Percentiles rank a stretch among this genome's conserved stretches.
Conservation (phyloP, 2,113 vertebrate genomes). For the Mesembrinibis cayennensis region DNA sequence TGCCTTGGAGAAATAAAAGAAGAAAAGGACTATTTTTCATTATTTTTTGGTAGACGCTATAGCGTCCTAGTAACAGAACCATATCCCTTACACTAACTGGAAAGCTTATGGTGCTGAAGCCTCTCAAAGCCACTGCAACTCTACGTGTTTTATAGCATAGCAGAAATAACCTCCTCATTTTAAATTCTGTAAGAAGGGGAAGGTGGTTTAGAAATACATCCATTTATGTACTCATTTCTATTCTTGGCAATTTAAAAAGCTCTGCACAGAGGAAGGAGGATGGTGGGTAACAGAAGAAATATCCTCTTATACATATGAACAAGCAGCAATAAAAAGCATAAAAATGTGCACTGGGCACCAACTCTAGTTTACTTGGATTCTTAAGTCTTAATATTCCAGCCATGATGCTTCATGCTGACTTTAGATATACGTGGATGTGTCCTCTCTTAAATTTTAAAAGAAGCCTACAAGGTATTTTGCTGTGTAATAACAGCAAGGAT, state of each 20-base stretch:
- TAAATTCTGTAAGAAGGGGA: conserved; percentile 29
- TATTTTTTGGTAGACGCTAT: neutral
- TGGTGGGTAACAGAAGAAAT: conserved; percentile 12
- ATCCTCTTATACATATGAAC: neutral
- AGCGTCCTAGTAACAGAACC: neutral
- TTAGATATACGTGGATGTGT: neutral
- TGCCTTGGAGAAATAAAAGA: conserved; percentile 45
- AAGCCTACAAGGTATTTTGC: neutral
- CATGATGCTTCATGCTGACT: neutral
- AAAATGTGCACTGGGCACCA: neutral
- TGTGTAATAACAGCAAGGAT: neutral
- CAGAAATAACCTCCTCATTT: conserved; percentile 36
- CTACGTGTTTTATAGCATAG: neutral
- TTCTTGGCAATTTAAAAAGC: conserved; percentile 38
- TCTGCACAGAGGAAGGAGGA: neutral
- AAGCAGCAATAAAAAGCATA: neutral
- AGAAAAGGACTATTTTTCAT: neutral
- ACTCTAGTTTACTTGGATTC: neutral
- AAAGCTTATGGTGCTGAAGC: conserved; percentile 18
- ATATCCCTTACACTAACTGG: neutral
- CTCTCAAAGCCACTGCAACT: conserved; percentile 2
- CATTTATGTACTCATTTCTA: conserved; percentile 28
- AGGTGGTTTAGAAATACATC: conserved; percentile 48
- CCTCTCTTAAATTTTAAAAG: neutral
- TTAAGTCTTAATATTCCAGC: neutral